Evolutionary conservation across 2,888 invertebrate species (phyloP), one percentile per base, ranked within the genome.

Genomic region (Rhamnusium bicolor): DNA sequence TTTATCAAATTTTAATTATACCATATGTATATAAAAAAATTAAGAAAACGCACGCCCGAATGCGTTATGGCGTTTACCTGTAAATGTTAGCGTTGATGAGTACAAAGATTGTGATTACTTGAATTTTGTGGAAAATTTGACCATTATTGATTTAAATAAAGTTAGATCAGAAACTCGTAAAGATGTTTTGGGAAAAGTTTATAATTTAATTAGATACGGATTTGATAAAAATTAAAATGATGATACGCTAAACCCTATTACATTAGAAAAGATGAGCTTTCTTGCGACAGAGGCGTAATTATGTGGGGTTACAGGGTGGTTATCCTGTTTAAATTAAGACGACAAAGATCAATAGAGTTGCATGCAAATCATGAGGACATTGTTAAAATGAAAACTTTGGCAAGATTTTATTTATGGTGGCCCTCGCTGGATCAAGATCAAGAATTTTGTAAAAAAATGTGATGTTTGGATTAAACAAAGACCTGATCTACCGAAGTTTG

Each of bases 21-120:
- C n/a, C n/a, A 2, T 40, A 40, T 40, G 4, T 40, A n/a, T n/a
- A n/a, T n/a, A n/a, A n/a, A 40, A 40, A n/a, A 40, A 14, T 40
- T 40, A 12, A 4, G 40, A 40, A 40, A 40, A 40, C 12, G 3
- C 40, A 2, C 40, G 40, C 5, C n/a, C 3, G 2, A n/a, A 40
- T 40, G 40, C 40, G 4, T 40, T 40, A n/a, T 40, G n/a, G n/a
- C 40, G n/a, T 10, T 40, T 40, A 14, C 40, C 40, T 3, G 40
- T 40, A 40, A 40, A 40, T 40, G 3, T 2, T 2, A 40, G n/a
- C 16, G 18, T 51, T 6, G 0, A 18, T n/a, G 24, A 53, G 10
- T 14, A 53, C n/a, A 12, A 24, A 4, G 21, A 19, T 49, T 49
- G 19, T 78, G 75, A 19, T 65, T 65, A 65, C 51, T 65, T 49